Conservation (phyloP, 1,140 invertebrate species). For the Drosophila mayri region DNA sequence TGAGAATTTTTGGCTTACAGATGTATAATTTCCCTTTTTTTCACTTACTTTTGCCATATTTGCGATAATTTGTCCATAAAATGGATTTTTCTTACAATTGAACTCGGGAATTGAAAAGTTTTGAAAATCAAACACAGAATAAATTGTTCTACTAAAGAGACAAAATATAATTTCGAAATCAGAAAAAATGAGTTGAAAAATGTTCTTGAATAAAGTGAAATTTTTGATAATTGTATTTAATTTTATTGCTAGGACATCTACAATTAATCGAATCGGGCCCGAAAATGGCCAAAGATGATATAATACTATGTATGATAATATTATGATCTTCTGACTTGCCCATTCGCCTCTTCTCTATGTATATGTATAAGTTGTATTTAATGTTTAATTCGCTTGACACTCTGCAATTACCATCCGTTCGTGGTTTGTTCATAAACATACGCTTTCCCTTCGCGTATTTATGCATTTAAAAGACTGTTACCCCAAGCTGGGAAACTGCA, state of each 20-base stretch:
- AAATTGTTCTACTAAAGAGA: constrained; percentile 4
- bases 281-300: neutral
- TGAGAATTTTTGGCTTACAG: neutral
- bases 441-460: constrained; percentile 6
- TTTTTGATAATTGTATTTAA: neutral
- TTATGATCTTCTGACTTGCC: neutral
- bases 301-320: constrained; percentile 23
- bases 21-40: neutral
- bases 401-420: neutral
- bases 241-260: constrained; percentile 11
- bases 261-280: constrained; percentile 11
- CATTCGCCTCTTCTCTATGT: neutral
- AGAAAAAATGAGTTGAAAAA: neutral
- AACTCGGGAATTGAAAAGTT: neutral
- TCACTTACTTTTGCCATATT: constrained; percentile 14
- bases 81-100: neutral
- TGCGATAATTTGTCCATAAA: constrained; percentile 1
- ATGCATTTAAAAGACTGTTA: constrained; percentile 20
- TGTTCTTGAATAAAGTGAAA: neutral
- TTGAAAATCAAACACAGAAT: constrained; percentile 2
- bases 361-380: constrained; percentile 10
- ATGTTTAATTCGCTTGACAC: constrained; percentile 22
- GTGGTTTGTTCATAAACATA: constrained; percentile 8
- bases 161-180: neutral
- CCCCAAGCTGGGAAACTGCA: neutral